These are phyloP conservation scores for Enteromius mattozi DNA, from an alignment of 2,797 vertebrate genomes.

Conservation along the genomic window DNA sequence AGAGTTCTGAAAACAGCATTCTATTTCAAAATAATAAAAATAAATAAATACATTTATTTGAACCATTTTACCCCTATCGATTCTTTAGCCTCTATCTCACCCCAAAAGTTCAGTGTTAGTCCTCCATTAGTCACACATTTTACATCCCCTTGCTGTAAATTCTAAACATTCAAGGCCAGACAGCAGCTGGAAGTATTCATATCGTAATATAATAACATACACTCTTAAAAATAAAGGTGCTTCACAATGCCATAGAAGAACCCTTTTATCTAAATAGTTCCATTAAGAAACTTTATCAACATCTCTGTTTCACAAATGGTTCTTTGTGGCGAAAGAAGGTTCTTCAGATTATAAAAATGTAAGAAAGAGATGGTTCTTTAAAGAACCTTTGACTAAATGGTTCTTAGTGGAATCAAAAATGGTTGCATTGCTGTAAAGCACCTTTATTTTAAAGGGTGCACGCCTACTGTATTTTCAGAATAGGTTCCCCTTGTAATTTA, in stretches of 20 bases:
- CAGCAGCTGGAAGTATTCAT: not conserved
- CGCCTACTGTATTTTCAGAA: not conserved
- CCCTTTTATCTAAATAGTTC: not conserved
- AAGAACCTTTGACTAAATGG: not conserved
- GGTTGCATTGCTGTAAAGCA: not conserved
- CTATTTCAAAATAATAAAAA: not conserved
- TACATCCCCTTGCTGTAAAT: slow-evolving; percentile 9
- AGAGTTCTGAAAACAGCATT: not conserved
- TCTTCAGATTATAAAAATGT: not conserved
- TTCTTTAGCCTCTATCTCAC: not conserved
- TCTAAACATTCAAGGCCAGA: not conserved
- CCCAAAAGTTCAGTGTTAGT: not conserved
- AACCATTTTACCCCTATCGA: not conserved
- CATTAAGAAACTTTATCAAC: not conserved
- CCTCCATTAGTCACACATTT: not conserved
- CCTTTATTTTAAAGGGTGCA: not conserved
- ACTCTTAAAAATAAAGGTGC: not conserved
- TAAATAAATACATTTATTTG: not conserved
- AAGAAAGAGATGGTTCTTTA: not conserved
- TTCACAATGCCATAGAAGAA: not conserved
- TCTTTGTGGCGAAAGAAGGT: not conserved
- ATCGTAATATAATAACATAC: not conserved
- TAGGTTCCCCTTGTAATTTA: not conserved
- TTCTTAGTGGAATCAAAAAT: not conserved
- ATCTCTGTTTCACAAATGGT: not conserved